Evolutionary conservation across 2,797 vertebrate genomes (phyloP).

Genomic region (Cryptoblepharus egeriae): DNA sequence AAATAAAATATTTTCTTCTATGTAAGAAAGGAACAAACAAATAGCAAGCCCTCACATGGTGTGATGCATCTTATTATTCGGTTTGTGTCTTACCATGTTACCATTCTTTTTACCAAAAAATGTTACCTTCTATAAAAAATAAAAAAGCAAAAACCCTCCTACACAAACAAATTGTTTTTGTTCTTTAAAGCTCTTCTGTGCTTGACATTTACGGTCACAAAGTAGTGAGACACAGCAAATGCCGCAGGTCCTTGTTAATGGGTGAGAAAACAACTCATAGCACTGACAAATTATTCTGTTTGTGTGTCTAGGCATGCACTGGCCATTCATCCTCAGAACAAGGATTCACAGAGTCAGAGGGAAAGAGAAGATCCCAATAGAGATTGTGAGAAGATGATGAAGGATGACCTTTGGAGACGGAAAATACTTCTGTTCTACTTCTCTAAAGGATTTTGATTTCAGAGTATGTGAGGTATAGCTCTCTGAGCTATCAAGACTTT

Average conservation of each 20-base stretch:
- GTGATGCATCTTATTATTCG: not conserved
- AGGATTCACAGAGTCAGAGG: not conserved
- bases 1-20: too few species aligned
- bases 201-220: not conserved
- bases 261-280: not conserved
- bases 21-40: too few species aligned
- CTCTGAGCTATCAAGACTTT: conserved; percentile 13
- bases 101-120: conserved; percentile 23
- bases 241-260: not conserved
- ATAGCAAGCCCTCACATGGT: too few species aligned
- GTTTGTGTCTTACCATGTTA: conserved; percentile 5
- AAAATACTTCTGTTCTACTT: not conserved
- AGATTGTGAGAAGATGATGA: not conserved
- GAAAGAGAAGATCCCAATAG: not conserved
- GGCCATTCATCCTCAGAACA: not conserved
- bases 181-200: fast-evolving
- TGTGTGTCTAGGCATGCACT: conserved; percentile 17
- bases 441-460: not conserved
- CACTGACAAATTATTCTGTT: conserved; percentile 4
- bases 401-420: conserved; percentile 12
- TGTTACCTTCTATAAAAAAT: too few species aligned
- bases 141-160: not conserved
- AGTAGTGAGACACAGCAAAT: conserved; percentile 17
- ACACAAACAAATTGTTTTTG: conserved; percentile 14
- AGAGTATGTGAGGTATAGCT: not conserved